Evolutionary conservation across 2,888 invertebrate genomes (phyloP).

Genomic region (Caradrina clavipalpis): DNA sequence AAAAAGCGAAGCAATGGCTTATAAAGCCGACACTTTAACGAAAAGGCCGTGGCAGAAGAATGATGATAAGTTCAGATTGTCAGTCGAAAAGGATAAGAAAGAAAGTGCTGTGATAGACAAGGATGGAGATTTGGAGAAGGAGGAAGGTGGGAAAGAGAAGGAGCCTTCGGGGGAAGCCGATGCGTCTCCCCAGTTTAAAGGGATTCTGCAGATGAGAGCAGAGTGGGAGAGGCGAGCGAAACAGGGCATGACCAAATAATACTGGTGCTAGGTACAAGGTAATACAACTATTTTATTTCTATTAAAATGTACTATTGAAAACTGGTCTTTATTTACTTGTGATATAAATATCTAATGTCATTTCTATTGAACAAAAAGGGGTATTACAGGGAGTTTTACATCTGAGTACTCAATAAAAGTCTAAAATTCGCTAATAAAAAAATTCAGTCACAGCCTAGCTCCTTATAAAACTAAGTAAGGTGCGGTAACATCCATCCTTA

Average conservation of each 20-base stretch:
- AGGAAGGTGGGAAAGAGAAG: constrained; percentile 78
- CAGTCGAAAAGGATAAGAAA: constrained; percentile 81
- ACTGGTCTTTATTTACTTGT: not conserved
- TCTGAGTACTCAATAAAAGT: too few relatives aligned
- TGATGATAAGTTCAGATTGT: constrained; percentile 80
- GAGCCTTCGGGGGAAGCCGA: constrained; percentile 81
- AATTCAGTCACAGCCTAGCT: too few relatives aligned
- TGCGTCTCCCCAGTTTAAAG: constrained; percentile 92
- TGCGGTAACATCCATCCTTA: too few relatives aligned
- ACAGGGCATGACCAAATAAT: constrained; percentile 92
- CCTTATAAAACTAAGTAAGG: too few relatives aligned
- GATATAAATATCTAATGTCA: too few relatives aligned
- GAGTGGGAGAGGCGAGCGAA: constrained; percentile 95
- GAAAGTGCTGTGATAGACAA: constrained; percentile 87
- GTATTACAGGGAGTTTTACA: too few relatives aligned
- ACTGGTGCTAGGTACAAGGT: constrained; percentile 85
- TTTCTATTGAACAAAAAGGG: too few relatives aligned
- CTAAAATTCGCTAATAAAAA: too few relatives aligned
- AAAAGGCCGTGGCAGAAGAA: constrained; percentile 86
- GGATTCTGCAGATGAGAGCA: constrained; percentile 94
- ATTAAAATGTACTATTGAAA: too few relatives aligned
- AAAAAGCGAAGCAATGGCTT: constrained; percentile 83
- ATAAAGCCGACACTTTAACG: constrained; percentile 85
- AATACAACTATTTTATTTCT: constrained; percentile 20
- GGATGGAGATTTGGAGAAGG: constrained; percentile 79